Conservation (phyloP, 1,140 invertebrate genomes). For the Procambarus clarkii region DNA sequence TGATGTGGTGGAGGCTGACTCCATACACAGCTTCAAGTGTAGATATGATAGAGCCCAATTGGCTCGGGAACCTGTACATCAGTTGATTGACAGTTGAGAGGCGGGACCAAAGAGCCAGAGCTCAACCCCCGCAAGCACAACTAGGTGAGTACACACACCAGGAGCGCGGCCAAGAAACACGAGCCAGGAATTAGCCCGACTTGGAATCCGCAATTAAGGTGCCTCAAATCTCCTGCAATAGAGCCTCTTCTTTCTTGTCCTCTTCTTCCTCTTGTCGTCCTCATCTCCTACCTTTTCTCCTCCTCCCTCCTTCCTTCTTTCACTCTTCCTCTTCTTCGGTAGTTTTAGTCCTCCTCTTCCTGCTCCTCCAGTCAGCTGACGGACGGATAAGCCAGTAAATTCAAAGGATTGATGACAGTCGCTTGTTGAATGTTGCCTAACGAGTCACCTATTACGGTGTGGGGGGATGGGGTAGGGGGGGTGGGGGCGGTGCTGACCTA, state of each 20-base stretch:
- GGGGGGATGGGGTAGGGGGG: background rate
- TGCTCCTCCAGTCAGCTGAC: background rate
- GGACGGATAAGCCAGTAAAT: background rate
- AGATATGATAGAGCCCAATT: too few relatives aligned
- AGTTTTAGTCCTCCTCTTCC: background rate
- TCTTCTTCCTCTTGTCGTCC: background rate
- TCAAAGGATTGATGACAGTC: background rate
- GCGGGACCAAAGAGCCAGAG: too few relatives aligned
- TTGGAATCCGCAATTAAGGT: background rate
- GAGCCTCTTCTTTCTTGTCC: background rate
- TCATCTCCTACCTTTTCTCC: background rate
- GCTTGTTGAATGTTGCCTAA: background rate
- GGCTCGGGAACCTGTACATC: too few relatives aligned
- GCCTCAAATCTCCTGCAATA: background rate
- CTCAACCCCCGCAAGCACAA: too few relatives aligned
- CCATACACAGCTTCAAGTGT: too few relatives aligned
- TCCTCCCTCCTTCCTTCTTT: background rate
- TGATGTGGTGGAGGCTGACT: too few relatives aligned
- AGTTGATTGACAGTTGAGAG: too few relatives aligned
- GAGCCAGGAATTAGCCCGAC: constrained; percentile 9
- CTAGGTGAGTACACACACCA: too few relatives aligned
- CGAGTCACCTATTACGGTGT: background rate
- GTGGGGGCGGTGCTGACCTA: background rate
- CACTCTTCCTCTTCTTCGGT: background rate
- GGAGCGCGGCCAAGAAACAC: background rate